Evolutionary conservation across 2,888 invertebrate species (phyloP).

Genomic region (Salticus scenicus): DNA sequence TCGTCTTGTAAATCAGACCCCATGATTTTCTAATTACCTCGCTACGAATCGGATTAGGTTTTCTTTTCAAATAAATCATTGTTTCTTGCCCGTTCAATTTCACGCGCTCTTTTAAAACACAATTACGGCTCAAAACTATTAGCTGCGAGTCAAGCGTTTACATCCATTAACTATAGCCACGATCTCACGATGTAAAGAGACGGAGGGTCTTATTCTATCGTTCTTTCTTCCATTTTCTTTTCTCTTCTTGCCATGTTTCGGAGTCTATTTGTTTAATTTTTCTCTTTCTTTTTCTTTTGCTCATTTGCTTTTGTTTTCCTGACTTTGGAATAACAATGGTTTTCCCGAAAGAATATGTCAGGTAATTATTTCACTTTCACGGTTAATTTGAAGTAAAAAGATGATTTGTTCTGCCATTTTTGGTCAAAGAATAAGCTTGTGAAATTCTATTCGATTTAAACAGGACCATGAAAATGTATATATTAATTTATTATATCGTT

Average conservation of each 20-base stretch:
- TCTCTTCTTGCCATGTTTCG: conserved; percentile 35
- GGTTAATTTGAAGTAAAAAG: background rate
- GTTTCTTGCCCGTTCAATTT: conserved; percentile 32
- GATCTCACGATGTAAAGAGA: conserved; percentile 24
- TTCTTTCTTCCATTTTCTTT: conserved; percentile 5
- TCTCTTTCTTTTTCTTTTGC: conserved; percentile 40
- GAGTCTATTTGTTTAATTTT: conserved; percentile 63
- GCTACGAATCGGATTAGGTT: conserved; percentile 52
- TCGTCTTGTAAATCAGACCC: conserved; percentile 43
- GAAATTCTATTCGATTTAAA: no score
- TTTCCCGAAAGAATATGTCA: conserved; percentile 62
- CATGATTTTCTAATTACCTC: conserved; percentile 58
- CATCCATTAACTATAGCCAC: conserved; percentile 66
- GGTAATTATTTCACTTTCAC: conserved; percentile 58
- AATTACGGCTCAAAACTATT: conserved; percentile 67
- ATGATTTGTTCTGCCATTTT: conserved; percentile 33
- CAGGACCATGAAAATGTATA: no score
- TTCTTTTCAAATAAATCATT: conserved; percentile 66
- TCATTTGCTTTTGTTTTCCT: conserved; percentile 65
- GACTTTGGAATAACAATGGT: conserved; percentile 66
- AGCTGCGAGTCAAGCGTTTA: conserved; percentile 46
- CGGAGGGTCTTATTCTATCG: conserved; percentile 3
- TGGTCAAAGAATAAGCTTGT: no score
- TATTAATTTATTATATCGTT: no score
- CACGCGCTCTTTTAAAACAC: conserved; percentile 66